Evolutionary conservation across 2,113 vertebrate species (phyloP).

Genomic region (Dromas ardeola): DNA sequence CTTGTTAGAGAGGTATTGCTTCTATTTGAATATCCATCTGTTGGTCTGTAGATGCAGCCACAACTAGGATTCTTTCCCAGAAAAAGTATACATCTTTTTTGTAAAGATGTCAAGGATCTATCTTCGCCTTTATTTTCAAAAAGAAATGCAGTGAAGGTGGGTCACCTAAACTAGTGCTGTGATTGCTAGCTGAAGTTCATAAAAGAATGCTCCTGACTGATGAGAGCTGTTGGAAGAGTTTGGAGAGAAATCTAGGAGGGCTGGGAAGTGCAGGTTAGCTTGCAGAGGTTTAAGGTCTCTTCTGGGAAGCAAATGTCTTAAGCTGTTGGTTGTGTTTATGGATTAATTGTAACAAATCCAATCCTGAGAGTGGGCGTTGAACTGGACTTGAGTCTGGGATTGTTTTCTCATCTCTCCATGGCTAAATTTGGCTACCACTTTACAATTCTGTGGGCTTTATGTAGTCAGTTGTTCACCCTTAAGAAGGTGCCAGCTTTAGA

Average conservation of each 20-base stretch:
- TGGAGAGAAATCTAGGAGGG: neutral
- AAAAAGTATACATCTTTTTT: neutral
- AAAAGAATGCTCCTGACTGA: neutral
- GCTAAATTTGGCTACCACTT: neutral
- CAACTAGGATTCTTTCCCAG: neutral
- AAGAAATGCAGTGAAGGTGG: neutral
- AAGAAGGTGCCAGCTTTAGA: neutral
- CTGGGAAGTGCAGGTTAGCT: neutral
- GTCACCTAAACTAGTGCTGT: neutral
- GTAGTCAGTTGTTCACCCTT: fast-evolving
- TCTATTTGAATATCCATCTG: neutral
- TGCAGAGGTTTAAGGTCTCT: neutral
- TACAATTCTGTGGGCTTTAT: neutral
- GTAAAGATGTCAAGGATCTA: neutral
- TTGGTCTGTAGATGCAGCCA: neutral
- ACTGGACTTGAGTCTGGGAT: neutral
- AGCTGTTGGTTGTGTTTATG: neutral
- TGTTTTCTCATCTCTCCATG: neutral
- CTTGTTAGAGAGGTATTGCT: neutral
- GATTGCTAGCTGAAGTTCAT: neutral
- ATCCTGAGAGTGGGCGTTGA: neutral
- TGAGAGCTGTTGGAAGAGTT: neutral
- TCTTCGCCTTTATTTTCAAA: neutral
- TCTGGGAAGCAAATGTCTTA: neutral
- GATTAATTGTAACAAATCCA: neutral